phyloP scores from a whole-genome alignment of 2,888 invertebrate genomes.

The Tineola bisselliella region DNA sequence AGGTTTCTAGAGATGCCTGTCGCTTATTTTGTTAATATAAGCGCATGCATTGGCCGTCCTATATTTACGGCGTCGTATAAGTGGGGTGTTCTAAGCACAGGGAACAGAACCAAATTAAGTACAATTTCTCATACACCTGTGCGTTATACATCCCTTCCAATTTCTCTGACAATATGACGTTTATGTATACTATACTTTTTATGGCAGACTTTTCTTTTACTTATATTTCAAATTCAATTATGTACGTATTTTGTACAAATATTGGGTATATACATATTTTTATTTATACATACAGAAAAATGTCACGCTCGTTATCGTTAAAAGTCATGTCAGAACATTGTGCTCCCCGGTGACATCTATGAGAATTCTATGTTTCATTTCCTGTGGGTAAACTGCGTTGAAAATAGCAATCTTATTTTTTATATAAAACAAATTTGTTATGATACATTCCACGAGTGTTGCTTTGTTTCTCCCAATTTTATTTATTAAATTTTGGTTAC shows the following conservation, averaged over 20 bases:
- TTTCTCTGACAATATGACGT: not conserved
- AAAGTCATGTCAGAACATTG: not conserved
- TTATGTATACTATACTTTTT: no score
- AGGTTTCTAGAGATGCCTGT: not conserved
- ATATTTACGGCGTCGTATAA: not conserved
- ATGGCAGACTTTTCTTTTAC: no score
- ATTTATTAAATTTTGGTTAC: not conserved
- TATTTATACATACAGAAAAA: not conserved
- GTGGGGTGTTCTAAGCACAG: not conserved
- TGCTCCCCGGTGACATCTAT: slow-evolving; percentile 1
- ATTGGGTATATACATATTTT: not conserved
- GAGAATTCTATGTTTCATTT: slow-evolving; percentile 6
- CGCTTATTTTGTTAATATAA: not conserved
- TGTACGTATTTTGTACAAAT: no score
- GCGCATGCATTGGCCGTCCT: not conserved
- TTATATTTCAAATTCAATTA: no score
- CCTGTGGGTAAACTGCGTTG: slow-evolving; percentile 1
- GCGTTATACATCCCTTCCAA: not conserved
- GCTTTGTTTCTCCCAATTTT: no score
- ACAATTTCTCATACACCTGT: slow-evolving; percentile 9
- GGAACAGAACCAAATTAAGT: not conserved
- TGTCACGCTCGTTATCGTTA: not conserved
- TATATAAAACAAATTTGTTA: not conserved
- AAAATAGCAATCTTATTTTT: not conserved
- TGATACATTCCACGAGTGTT: not conserved